These are phyloP conservation scores for Apostichopus japonicus DNA, from an alignment of 35 echinoderm and acorn worm genomes.

Conservation along the genomic window DNA sequence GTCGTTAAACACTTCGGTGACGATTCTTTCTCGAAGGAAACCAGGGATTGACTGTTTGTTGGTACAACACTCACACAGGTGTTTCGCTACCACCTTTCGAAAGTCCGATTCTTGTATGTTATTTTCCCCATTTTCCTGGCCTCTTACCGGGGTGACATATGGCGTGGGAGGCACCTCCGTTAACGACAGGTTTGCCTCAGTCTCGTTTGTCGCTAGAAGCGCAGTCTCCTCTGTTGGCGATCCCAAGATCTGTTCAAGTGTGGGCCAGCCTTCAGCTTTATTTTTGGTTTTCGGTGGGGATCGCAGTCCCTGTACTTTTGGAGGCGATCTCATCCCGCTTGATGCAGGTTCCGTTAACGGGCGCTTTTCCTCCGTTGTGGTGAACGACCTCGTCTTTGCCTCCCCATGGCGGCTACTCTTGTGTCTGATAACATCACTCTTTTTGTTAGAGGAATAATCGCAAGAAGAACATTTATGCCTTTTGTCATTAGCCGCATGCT, in stretches of 20 bases:
- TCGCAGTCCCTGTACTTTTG: background rate
- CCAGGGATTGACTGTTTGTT: no score
- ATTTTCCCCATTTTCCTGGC: background rate
- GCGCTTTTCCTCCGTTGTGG: background rate
- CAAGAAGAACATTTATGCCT: background rate
- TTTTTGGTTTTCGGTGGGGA: background rate
- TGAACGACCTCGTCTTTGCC: no score
- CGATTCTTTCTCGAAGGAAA: background rate
- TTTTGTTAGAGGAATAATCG: conserved; percentile 6
- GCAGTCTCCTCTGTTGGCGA: background rate
- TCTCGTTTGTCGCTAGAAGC: background rate
- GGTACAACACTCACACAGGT: no score
- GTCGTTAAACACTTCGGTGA: background rate
- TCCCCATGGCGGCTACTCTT: background rate
- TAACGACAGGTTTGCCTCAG: background rate
- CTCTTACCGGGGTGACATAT: conserved; percentile 8
- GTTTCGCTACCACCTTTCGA: no score
- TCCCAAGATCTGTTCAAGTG: background rate
- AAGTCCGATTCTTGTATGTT: no score
- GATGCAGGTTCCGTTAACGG: background rate
- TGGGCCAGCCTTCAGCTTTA: background rate
- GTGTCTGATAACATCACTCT: background rate
- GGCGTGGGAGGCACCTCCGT: background rate
- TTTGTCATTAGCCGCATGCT: background rate
- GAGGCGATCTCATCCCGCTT: background rate